Percentiles rank a stretch among this genome's conserved stretches.
phyloP scores from a whole-genome alignment of 2,113 vertebrate species.

The Ammospiza nelsoni region DNA sequence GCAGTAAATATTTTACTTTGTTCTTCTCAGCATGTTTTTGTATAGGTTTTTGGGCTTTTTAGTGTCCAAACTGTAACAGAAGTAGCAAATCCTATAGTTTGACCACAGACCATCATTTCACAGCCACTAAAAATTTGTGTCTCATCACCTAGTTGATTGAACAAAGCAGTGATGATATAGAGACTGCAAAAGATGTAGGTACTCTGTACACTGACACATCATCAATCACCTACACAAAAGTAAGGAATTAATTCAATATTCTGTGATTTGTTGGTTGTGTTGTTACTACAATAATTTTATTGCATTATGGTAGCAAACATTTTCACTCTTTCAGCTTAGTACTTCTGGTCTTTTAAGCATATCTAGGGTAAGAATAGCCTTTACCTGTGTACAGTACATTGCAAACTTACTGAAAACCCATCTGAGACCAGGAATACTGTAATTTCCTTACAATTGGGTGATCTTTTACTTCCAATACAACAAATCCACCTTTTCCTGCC shows the following conservation, averaged over 20 bases:
- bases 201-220: background rate
- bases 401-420: background rate
- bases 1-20: constrained; percentile 69
- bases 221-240: background rate
- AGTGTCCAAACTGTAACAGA: background rate
- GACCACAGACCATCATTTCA: background rate
- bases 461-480: constrained; percentile 31
- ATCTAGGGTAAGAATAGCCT: background rate
- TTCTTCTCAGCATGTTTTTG: constrained; percentile 44
- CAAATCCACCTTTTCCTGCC: background rate
- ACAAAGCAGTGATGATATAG: background rate
- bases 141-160: background rate
- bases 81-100: constrained; percentile 17
- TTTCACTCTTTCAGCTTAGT: background rate
- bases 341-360: background rate
- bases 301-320: background rate
- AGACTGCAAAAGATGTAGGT: background rate
- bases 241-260: background rate
- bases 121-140: constrained; percentile 12
- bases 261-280: background rate
- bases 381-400: background rate
- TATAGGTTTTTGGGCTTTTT: background rate
- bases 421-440: background rate
- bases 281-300: background rate
- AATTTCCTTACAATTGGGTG: constrained; percentile 41